A percentile compares a stretch with the other conserved stretches of the same genome.
Evolutionary conservation across 2,888 invertebrate species (phyloP).

Genomic region (Lamellibrachia columna): DNA sequence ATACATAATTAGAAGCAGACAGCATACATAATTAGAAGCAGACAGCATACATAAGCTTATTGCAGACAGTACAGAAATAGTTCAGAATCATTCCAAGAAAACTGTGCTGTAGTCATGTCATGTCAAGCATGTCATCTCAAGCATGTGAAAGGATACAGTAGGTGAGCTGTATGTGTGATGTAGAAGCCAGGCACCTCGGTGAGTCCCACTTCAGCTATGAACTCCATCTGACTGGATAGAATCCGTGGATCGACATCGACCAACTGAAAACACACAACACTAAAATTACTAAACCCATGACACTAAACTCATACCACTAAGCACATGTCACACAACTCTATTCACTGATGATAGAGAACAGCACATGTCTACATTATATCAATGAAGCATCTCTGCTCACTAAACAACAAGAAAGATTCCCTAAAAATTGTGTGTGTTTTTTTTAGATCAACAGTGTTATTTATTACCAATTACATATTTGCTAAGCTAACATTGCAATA

Average conservation of each 20-base stretch:
- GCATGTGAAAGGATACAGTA: not conserved
- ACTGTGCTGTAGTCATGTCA: not conserved
- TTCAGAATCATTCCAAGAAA: not conserved
- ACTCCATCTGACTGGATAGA: not conserved
- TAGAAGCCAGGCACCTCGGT: not conserved
- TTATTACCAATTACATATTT: no score
- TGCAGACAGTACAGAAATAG: not conserved
- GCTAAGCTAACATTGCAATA: no score
- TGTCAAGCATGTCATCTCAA: not conserved
- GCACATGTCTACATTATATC: no score
- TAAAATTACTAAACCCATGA: not conserved
- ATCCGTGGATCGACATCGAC: conserved; percentile 16
- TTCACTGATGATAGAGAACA: not conserved
- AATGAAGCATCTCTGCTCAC: no score
- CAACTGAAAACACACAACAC: not conserved
- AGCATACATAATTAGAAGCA: not conserved
- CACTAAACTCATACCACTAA: not conserved
- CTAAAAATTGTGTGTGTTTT: no score
- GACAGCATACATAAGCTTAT: not conserved
- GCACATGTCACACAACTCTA: not conserved
- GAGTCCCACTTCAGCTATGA: not conserved
- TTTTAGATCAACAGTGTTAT: no score
- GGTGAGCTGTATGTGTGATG: not conserved
- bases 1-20: not conserved
- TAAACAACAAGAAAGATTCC: no score